Base-by-base conservation (phyloP, 64 coral and sea anemone species). In the Porites australiensis region DNA sequence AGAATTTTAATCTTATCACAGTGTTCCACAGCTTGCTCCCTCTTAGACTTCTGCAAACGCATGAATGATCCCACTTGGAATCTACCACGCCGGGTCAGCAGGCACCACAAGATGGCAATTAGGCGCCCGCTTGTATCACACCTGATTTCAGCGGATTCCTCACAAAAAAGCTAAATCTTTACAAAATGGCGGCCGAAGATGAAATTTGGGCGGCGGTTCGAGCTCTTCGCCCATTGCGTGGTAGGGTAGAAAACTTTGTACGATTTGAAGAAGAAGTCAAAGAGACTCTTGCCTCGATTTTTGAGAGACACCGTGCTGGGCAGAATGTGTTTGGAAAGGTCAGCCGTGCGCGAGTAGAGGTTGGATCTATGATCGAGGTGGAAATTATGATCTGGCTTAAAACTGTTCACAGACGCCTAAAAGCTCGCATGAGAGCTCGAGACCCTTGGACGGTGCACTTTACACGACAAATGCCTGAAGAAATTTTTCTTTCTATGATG, bases 261-360 rank as follows among this genome's bases (percentile, higher is more conserved):
- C 48, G 5, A 45, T 88, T 88, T 88, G 86, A 88, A 75, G 27
- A 88, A 44, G 69, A 88, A 88, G 70, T 88, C 49, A 58, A 75
- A 88, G 86, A 88, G 13, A 75, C 70, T 3, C 13, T 88, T 58
- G 22, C 47, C 16, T 90, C 76, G 4, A 72, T 90, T 80, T 81
- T 82, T 82, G 88, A 90, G 64, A 90, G 51, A 62, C 88, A 82
- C 64, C 49, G 19, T 43, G 14, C 62, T 60, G 76, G 27, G 21
- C 77, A 58, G 48, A 70, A 90, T 90, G 74, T 70, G 55, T 90
- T 90, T 90, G 88, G 23, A 90, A 58, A 37, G 48, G 88, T 90
- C 63, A 44, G 75, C 44, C 59, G 7, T 55, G 44, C 75, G 3
- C 76, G 62, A 50, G 57, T 90, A 70, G 14, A 79, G 49, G 14